Evolutionary conservation across 2,113 vertebrate genomes (phyloP).

Genomic region (Bubalus kerabau): DNA sequence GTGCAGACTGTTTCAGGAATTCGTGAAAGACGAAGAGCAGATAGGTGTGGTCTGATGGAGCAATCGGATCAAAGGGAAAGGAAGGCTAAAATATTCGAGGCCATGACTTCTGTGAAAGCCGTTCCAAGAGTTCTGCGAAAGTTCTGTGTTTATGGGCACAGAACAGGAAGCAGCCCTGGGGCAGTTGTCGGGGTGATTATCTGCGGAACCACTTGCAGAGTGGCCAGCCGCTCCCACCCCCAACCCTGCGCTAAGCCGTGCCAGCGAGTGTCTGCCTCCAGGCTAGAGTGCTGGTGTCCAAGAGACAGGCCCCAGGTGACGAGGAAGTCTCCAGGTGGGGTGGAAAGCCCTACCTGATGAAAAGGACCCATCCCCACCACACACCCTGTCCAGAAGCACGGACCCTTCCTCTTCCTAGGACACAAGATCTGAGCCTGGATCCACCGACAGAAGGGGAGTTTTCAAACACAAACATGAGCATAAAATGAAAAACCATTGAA

Average conservation of each 20-base stretch:
- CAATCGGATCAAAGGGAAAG: neutral
- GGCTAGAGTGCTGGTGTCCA: neutral
- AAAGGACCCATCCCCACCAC: fast-evolving
- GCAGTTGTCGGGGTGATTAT: neutral
- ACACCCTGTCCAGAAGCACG: neutral
- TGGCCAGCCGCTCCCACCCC: neutral
- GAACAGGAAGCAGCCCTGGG: neutral
- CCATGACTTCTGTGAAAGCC: neutral
- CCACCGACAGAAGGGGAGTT: neutral
- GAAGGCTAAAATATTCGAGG: neutral
- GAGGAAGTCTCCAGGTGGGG: neutral
- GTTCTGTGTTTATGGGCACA: neutral
- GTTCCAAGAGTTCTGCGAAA: neutral
- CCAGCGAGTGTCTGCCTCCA: neutral
- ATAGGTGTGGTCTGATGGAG: neutral
- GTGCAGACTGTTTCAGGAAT: neutral
- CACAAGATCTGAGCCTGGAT: neutral
- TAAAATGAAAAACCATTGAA: neutral
- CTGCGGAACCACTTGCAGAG: neutral
- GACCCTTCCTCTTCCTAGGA: neutral
- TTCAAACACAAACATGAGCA: neutral
- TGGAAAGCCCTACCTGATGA: neutral
- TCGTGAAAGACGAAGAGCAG: neutral
- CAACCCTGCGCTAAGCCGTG: neutral
- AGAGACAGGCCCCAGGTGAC: neutral